Evolutionary conservation across 1,140 invertebrate species (phyloP).

Genomic region (Glossosoma conforme): DNA sequence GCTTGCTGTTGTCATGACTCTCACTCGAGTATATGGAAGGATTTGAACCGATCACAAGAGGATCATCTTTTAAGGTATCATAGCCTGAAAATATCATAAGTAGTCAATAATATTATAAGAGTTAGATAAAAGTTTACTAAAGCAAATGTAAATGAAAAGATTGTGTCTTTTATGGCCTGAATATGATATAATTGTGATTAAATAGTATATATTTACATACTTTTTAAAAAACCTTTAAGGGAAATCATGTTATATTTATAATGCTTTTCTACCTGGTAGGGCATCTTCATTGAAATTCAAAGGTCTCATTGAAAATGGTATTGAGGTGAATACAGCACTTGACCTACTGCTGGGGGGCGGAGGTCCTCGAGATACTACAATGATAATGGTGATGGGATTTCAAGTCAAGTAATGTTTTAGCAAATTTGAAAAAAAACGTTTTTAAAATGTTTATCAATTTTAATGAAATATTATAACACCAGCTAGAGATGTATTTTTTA

Average conservation of each 20-base stretch:
- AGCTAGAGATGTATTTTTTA: conserved; percentile 4
- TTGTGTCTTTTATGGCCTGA: too few relatives aligned
- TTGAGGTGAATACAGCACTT: conserved; percentile 71
- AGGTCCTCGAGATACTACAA: conserved; percentile 50
- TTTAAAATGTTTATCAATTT: neutral
- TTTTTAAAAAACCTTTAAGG: too few relatives aligned
- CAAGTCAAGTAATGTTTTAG: neutral
- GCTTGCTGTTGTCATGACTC: conserved; percentile 40
- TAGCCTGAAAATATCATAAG: conserved; percentile 54
- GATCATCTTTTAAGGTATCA: conserved; percentile 65
- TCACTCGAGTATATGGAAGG: conserved; percentile 49
- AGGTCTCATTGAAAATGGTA: conserved; percentile 50
- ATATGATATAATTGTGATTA: too few relatives aligned
- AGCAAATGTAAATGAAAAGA: too few relatives aligned
- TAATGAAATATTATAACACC: neutral
- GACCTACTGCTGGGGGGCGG: conserved; percentile 65
- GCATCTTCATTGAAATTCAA: conserved; percentile 45
- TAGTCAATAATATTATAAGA: neutral
- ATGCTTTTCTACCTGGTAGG: conserved; percentile 44
- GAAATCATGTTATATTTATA: too few relatives aligned
- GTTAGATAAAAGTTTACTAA: neutral
- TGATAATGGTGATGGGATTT: neutral
- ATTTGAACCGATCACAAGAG: conserved; percentile 47
- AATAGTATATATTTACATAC: too few relatives aligned
- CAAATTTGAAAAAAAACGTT: too few relatives aligned